Conservation (phyloP, 2,113 vertebrate species). For the Oncorhynchus kisutch region DNA sequence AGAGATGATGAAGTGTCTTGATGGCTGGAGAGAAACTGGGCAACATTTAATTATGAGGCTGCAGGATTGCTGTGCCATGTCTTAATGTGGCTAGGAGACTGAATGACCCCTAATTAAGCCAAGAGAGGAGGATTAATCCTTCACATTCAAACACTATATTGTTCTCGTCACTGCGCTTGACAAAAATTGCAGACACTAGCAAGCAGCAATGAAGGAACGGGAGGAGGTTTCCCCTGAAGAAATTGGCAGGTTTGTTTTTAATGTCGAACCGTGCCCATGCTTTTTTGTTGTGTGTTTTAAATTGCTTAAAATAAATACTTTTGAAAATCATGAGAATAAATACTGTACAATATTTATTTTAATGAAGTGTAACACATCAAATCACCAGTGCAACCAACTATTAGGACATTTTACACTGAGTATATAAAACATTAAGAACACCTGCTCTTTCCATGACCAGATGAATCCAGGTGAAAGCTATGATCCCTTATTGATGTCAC, state of each 20-base stretch:
- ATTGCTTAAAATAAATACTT: too few relatives aligned
- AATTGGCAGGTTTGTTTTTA: constrained; percentile 5
- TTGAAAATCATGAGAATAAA: too few relatives aligned
- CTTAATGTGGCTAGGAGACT: constrained; percentile 64
- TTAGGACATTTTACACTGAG: too few relatives aligned
- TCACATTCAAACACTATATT: background rate
- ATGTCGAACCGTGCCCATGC: too few relatives aligned
- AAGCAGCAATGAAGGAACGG: constrained; percentile 22
- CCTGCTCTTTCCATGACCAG: too few relatives aligned
- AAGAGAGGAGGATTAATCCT: constrained; percentile 59
- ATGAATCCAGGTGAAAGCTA: too few relatives aligned
- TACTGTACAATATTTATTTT: too few relatives aligned
- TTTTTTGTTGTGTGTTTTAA: too few relatives aligned
- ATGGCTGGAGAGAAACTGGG: constrained; percentile 51
- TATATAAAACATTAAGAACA: too few relatives aligned
- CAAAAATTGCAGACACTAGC: constrained; percentile 55
- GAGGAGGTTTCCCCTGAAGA: constrained; percentile 30
- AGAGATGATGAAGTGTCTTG: constrained; percentile 62
- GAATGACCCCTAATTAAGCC: constrained; percentile 75
- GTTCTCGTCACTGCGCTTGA: constrained; percentile 37
- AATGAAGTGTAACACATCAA: too few relatives aligned
- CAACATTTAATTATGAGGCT: constrained; percentile 66
- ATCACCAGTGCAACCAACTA: too few relatives aligned
- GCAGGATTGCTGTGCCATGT: constrained; percentile 51
- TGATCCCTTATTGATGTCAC: too few relatives aligned